Conservation (phyloP, 1,140 invertebrate species). For the Orussus abietinus region DNA sequence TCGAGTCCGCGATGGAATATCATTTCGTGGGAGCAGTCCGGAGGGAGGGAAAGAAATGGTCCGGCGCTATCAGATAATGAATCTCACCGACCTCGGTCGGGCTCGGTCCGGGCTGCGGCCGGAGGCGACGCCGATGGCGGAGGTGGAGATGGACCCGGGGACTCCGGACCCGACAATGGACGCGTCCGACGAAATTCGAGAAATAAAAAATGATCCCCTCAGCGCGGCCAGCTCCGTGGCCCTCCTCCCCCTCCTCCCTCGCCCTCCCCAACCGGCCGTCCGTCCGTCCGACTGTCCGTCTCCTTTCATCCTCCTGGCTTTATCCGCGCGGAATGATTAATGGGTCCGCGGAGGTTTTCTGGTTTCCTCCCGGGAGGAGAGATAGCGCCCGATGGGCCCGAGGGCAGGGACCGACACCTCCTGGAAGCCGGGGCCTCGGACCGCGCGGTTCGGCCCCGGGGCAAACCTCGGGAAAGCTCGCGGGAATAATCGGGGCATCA, state of each 20-base stretch:
- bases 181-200: constrained; percentile 29
- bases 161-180: constrained; percentile 24
- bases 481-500: too few species aligned
- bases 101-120: too few species aligned
- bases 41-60: constrained; percentile 2
- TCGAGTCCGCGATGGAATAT: constrained; percentile 17
- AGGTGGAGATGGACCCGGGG: constrained; percentile 16
- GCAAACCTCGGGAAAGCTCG: too few species aligned
- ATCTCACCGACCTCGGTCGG: constrained; percentile 25
- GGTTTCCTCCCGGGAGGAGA: too few species aligned
- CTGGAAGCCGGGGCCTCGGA: too few species aligned
- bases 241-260: constrained; percentile 5
- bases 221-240: constrained; percentile 2
- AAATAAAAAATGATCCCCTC: constrained; percentile 35
- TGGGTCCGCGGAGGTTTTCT: constrained; percentile 36
- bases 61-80: constrained; percentile 37
- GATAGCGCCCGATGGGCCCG: too few species aligned
- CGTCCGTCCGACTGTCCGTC: constrained; percentile 29
- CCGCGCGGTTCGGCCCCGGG: too few species aligned
- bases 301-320: constrained; percentile 36
- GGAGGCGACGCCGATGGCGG: too few species aligned
- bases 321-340: constrained; percentile 40
- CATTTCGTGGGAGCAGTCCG: constrained; percentile 13
- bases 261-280: constrained; percentile 7
- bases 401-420: too few species aligned